These are phyloP conservation scores for Megalops atlanticus DNA, from an alignment of 2,113 vertebrate genomes.

Conservation along the genomic window DNA sequence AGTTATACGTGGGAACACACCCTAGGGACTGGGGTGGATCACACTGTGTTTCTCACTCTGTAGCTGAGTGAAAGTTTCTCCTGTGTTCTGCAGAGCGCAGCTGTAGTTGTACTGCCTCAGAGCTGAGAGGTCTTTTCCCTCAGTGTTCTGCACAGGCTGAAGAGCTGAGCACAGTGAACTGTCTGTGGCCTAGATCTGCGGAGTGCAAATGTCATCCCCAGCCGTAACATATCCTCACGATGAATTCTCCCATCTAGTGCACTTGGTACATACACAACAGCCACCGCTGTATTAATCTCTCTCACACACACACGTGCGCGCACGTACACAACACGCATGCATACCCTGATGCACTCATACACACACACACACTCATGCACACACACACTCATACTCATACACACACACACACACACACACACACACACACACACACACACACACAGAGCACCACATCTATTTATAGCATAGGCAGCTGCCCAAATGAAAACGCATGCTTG, in stretches of 20 bases:
- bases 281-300: neutral
- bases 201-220: neutral
- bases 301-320: neutral
- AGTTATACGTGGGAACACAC: neutral
- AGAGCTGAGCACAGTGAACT: neutral
- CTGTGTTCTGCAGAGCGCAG: too few species aligned
- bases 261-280: neutral
- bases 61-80: neutral
- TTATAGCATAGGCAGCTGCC: slow-evolving; percentile 1
- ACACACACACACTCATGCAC: too few species aligned
- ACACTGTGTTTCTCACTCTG: neutral
- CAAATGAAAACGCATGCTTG: neutral
- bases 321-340: too few species aligned
- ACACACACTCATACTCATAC: neutral
- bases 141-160: neutral
- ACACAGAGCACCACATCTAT: neutral
- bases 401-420: neutral
- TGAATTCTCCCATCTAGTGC: neutral
- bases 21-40: neutral
- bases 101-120: neutral
- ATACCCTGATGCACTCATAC: too few species aligned
- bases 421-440: neutral
- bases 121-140: neutral
- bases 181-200: neutral
- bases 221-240: neutral